Evolutionary conservation across 2,797 vertebrate species (phyloP).

Genomic region (Arrhamphus sclerolepis): DNA sequence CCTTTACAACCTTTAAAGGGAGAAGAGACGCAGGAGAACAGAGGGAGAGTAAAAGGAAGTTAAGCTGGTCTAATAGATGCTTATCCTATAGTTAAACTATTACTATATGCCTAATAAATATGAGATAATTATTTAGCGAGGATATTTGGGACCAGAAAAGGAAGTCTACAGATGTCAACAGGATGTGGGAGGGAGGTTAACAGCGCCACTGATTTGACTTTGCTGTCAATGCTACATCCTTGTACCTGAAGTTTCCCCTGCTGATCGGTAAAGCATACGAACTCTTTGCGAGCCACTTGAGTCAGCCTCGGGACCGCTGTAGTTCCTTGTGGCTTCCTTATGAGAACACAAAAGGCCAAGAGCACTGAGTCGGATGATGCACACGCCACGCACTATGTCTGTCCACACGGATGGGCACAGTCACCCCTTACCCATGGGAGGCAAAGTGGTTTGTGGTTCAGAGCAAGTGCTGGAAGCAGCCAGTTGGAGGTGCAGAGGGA

Average conservation of each 20-base stretch:
- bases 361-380: slow-evolving; percentile 56
- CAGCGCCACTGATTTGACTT: slow-evolving; percentile 50
- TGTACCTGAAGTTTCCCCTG: slow-evolving; percentile 65
- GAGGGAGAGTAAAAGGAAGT: slow-evolving; percentile 44
- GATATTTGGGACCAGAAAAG: slow-evolving; percentile 65
- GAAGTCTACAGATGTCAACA: slow-evolving; percentile 52
- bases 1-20: slow-evolving; percentile 59
- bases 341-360: slow-evolving; percentile 46
- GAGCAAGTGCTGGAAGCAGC: slow-evolving; percentile 54
- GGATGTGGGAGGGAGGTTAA: slow-evolving; percentile 27
- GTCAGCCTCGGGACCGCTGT: slow-evolving; percentile 46
- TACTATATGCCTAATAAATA: slow-evolving; percentile 72
- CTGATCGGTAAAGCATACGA: slow-evolving; percentile 58
- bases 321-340: slow-evolving; percentile 45
- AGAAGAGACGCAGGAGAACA: slow-evolving; percentile 51
- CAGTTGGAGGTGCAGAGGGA: slow-evolving; percentile 40
- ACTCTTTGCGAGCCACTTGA: slow-evolving; percentile 49
- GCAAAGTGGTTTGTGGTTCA: slow-evolving; percentile 50
- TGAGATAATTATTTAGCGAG: slow-evolving; percentile 65
- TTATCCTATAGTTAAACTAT: slow-evolving; percentile 70
- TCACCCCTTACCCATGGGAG: slow-evolving; percentile 47
- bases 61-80: slow-evolving; percentile 67
- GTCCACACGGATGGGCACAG: slow-evolving; percentile 58
- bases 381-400: slow-evolving; percentile 38
- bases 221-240: slow-evolving; percentile 59